Evolutionary conservation across 2,888 invertebrate genomes (phyloP), one percentile per base, ranked within the genome.

Genomic region (Eumerus sabulonum): DNA sequence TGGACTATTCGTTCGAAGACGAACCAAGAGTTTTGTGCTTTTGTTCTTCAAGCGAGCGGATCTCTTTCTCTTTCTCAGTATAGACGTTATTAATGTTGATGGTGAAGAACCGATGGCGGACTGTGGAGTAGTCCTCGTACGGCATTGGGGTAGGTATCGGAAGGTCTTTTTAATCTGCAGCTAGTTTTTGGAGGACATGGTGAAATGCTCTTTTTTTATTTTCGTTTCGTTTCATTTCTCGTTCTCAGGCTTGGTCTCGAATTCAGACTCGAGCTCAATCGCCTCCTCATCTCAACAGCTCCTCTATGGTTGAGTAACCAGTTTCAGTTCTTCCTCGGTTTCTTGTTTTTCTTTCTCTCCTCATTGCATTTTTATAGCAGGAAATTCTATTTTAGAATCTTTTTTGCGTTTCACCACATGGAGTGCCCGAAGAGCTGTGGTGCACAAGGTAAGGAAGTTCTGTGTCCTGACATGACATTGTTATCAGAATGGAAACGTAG

Each of bases 101-200:
- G 77, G 73, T 73, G 67, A 73, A 50, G 73, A 77, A 72, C 60
- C 48, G 54, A 56, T 72, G 66, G 68, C 18, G 47, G n/a, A 16
- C 44, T 36, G 53, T 27, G 16, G 50, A 27, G 66, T 27, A 27
- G 27, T 27, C 27, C 2, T 27, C n/a, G n/a, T n/a, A n/a, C 3
- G 27, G 27, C 7, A 7, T 27, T 27, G 53, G 44, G 53, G 35
- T 77, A n/a, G 62, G 57, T 73, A 57, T 77, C 70, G 73, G 62
- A 77, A 77, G 77, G 77, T 77, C 67, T 77, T 77, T 77, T 77
- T 77, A 77, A 77, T 77, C 77, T 68, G 73, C 57, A 73, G 63
- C 62, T 38, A 36, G 42, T 72, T 77, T 72, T 73, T 77, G 53
- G 77, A 77, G 77, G 77, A 73, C 77, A 67, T 73, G 57, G 77